A percentile compares a stretch with the other conserved stretches of the same genome.
phyloP scores from a whole-genome alignment of 2,888 invertebrate species.

The Aporophyla nigra region DNA sequence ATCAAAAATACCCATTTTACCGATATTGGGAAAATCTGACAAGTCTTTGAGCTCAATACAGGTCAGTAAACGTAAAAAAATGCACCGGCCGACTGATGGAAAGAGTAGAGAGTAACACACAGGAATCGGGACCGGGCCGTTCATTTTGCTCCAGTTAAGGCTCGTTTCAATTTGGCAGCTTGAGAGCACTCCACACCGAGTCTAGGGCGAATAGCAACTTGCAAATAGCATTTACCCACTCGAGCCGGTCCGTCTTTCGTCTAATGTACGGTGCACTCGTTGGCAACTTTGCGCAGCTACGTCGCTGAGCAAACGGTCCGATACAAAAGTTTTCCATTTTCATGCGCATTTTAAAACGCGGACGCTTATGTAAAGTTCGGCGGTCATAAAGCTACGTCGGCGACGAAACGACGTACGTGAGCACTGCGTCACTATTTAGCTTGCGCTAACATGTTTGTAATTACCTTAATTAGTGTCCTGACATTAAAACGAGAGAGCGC shows the following conservation, averaged over 20 bases:
- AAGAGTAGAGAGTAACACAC: slow-evolving; percentile 70
- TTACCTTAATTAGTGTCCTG: slow-evolving; percentile 87
- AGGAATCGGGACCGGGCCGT: slow-evolving; percentile 77
- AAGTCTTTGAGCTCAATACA: slow-evolving; percentile 68
- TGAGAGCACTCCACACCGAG: slow-evolving; percentile 78
- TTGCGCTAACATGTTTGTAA: slow-evolving; percentile 84
- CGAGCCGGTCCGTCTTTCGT: slow-evolving; percentile 75
- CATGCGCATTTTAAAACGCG: slow-evolving; percentile 50
- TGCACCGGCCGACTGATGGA: slow-evolving; percentile 61
- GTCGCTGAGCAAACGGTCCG: slow-evolving; percentile 68
- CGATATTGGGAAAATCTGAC: slow-evolving; percentile 76
- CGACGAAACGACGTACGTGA: slow-evolving; percentile 66
- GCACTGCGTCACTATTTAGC: slow-evolving; percentile 73
- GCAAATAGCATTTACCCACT: slow-evolving; percentile 86
- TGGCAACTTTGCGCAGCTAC: slow-evolving; percentile 72
- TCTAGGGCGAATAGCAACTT: slow-evolving; percentile 81
- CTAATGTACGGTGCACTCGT: slow-evolving; percentile 80
- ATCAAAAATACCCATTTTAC: slow-evolving; percentile 74
- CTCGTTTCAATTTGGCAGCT: slow-evolving; percentile 86
- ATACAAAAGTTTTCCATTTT: slow-evolving; percentile 58
- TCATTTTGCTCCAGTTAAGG: slow-evolving; percentile 83
- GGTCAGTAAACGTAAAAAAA: slow-evolving; percentile 71
- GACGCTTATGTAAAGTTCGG: slow-evolving; percentile 42
- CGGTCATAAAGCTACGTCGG: slow-evolving; percentile 56
- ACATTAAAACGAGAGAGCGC: slow-evolving; percentile 82